A percentile compares a stretch with the other conserved stretches of the same genome.
Conservation (phyloP, 2,888 invertebrate genomes). For the Tricholauxania praeusta region DNA sequence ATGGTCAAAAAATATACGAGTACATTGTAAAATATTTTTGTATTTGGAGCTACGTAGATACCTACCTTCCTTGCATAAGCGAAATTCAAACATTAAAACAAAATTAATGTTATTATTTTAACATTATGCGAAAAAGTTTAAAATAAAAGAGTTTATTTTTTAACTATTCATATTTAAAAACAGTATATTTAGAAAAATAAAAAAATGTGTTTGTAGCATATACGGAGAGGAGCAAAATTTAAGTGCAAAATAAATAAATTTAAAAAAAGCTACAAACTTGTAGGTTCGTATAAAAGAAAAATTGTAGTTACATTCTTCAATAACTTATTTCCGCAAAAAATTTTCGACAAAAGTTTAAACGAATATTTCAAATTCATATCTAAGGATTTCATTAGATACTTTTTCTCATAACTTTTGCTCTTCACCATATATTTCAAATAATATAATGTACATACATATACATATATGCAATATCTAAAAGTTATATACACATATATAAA, state of each 20-base stretch:
- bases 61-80: constrained; percentile 61
- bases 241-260: no score
- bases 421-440: neutral
- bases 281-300: no score
- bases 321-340: no score
- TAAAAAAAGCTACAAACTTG: no score
- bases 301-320: no score
- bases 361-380: no score
- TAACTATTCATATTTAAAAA: constrained; percentile 4
- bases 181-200: neutral
- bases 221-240: no score
- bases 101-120: neutral
- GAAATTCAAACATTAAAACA: constrained; percentile 39
- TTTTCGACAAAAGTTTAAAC: no score
- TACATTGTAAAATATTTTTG: constrained; percentile 52
- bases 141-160: neutral
- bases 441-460: neutral
- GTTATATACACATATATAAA: neutral
- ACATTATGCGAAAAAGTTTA: no score
- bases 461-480: neutral
- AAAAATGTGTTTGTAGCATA: neutral
- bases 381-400: no score
- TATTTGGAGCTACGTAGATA: constrained; percentile 67
- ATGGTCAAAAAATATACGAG: constrained; percentile 42
- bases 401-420: no score